Base-by-base conservation (phyloP, 2,113 vertebrate species). In the Dinomys branickii region DNA sequence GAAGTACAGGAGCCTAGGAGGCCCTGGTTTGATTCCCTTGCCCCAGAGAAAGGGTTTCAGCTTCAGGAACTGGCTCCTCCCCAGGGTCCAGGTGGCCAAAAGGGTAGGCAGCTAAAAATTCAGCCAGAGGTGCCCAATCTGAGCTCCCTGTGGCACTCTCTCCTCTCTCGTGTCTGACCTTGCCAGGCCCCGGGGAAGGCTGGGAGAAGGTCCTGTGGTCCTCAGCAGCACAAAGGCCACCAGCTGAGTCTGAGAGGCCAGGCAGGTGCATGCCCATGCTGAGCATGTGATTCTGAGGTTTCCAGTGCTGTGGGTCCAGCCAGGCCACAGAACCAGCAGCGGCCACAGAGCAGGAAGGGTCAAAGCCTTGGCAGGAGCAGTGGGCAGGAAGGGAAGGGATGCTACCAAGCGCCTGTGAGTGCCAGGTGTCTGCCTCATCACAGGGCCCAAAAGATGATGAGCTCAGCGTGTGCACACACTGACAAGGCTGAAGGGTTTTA, bases 381-480 rank as follows among this genome's bases (percentile, higher is more conserved):
- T 44, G 50, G 77, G 33, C 28, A 54, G 77, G 63, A 69, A 91
- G 61, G 52, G 69, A 47, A 24, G 10, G 14, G 26, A 26, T 30
- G 80, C 44, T 81, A 14, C 1, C 14, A 11, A 44, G 22, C 2
- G 44, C 67, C 47, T 73, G 1, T 52, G 0, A 7, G 41, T 91
- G 33, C 35, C 26, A 11, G 41, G 38, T 11, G 6, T 50, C 12
- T 59, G 82, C 38, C 54, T 65, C 88, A 26, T 65, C 87, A 47
- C 38, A 33, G n/a, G 71, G 58, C 63, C 33, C 30, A 61, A 63
- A 54, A 63, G 44, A 17, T 47, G 44, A 17, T 47, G 86, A 44
- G 26, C 30, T 75, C 24, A 3, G 28, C 3, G 2, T 0, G 28
- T n/a, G 16, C 8, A 8, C 10, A 0, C 8, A 13, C 13, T 6